phyloP scores from a whole-genome alignment of 1,140 invertebrate species.

The Matsumurasca onukii region DNA sequence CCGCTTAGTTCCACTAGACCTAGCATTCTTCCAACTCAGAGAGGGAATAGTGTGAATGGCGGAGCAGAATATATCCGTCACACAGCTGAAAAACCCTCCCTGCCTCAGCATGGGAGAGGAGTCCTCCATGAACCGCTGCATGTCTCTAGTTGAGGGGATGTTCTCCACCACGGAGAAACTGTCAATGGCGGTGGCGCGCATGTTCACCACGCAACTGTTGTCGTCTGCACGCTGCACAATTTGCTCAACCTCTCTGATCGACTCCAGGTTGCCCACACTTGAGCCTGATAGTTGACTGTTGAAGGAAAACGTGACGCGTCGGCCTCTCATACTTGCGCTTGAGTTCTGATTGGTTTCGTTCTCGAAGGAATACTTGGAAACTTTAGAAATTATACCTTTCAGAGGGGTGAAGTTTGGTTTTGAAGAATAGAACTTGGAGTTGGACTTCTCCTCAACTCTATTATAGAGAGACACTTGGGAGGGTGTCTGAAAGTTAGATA shows the following conservation, averaged over 20 bases:
- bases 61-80: background rate
- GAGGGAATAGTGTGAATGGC: background rate
- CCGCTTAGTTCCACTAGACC: too few species aligned
- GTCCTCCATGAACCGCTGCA: background rate
- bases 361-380: background rate
- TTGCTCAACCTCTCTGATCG: background rate
- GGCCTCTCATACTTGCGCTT: background rate
- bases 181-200: too few species aligned
- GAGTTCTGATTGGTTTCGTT: background rate
- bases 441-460: too few species aligned
- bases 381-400: constrained; percentile 5
- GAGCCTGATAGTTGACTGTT: background rate
- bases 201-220: too few species aligned
- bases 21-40: too few species aligned
- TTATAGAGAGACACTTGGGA: background rate
- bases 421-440: too few species aligned
- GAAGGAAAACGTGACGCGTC: constrained; percentile 11
- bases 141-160: too few species aligned
- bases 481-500: background rate
- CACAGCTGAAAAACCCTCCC: background rate
- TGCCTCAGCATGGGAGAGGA: background rate
- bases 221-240: too few species aligned
- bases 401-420: constrained; percentile 4
- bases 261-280: background rate
- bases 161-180: too few species aligned